A percentile compares a stretch with the other conserved stretches of the same genome.
These are phyloP conservation scores for Lochmaea crataegi DNA, from an alignment of 2,888 invertebrate species.

Conservation along the genomic window DNA sequence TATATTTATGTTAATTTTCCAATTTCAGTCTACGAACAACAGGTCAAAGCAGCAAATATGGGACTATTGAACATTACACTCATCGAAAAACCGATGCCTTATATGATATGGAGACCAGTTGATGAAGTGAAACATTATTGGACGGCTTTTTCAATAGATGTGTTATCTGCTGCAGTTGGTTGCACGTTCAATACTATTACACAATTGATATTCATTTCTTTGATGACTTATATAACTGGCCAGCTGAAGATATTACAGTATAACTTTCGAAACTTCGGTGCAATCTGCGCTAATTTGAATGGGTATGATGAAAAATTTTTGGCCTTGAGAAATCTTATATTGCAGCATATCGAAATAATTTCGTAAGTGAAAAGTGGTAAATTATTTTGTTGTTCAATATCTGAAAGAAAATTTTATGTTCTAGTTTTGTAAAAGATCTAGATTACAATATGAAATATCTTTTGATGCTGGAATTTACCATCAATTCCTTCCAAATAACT, in stretches of 20 bases:
- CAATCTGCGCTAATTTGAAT: neutral
- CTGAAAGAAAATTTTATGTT: neutral
- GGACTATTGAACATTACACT: neutral
- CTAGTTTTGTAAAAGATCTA: conserved; percentile 28
- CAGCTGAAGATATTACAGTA: conserved; percentile 32
- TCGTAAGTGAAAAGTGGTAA: conserved; percentile 5
- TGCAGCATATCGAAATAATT: conserved; percentile 25
- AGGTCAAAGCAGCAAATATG: conserved; percentile 7
- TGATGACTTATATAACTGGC: conserved; percentile 27
- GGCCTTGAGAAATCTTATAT: conserved; percentile 17
- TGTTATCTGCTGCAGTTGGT: conserved; percentile 28
- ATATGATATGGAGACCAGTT: conserved; percentile 31
- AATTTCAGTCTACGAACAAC: conserved; percentile 16
- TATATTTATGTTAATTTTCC: neutral
- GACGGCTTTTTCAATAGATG: conserved; percentile 23
- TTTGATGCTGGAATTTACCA: conserved; percentile 30
- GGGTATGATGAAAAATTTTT: conserved; percentile 11
- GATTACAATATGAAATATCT: conserved; percentile 31
- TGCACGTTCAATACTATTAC: conserved; percentile 28
- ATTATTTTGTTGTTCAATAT: neutral
- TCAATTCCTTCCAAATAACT: conserved; percentile 32
- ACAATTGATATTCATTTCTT: conserved; percentile 25
- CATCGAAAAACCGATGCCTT: conserved; percentile 31
- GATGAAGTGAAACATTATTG: conserved; percentile 22
- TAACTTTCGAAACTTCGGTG: conserved; percentile 24